These are phyloP conservation scores for Carlito syrichta DNA, from an alignment of 2,113 vertebrate species.

Conservation along the genomic window DNA sequence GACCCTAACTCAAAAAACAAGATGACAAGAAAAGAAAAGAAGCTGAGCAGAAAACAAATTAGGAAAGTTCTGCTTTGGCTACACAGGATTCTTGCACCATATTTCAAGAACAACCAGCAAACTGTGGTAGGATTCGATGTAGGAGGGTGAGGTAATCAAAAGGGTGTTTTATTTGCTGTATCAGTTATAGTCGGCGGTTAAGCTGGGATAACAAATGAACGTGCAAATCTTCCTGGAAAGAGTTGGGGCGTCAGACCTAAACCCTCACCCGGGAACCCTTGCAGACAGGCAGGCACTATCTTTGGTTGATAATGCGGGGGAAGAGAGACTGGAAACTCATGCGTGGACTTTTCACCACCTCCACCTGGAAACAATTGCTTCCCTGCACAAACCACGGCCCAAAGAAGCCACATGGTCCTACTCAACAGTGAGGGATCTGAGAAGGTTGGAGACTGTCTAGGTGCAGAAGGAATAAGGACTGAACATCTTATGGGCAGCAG, in stretches of 20 bases:
- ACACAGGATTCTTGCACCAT: not conserved
- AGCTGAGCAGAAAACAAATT: not conserved
- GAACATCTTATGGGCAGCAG: not conserved
- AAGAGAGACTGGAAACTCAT: not conserved
- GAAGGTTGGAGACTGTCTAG: not conserved
- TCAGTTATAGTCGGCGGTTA: not conserved
- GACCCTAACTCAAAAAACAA: no score
- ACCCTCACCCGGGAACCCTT: not conserved
- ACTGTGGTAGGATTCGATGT: not conserved
- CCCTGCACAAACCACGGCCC: not conserved
- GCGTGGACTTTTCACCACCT: not conserved
- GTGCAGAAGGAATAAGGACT: not conserved
- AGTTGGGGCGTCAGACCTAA: not conserved
- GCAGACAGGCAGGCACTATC: not conserved
- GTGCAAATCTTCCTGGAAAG: not conserved
- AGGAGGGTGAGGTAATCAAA: not conserved
- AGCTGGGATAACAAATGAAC: not conserved
- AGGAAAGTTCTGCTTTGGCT: not conserved
- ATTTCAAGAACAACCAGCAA: not conserved
- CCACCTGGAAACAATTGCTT: not conserved
- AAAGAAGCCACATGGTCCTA: not conserved
- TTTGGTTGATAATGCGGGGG: not conserved
- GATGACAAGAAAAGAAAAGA: no score
- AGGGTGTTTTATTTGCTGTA: not conserved
- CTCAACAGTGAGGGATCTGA: not conserved